A percentile compares a stretch with the other conserved stretches of the same genome.
phyloP scores from a whole-genome alignment of 2,797 vertebrate genomes.

The Microctenopoma stevenorrisi region DNA sequence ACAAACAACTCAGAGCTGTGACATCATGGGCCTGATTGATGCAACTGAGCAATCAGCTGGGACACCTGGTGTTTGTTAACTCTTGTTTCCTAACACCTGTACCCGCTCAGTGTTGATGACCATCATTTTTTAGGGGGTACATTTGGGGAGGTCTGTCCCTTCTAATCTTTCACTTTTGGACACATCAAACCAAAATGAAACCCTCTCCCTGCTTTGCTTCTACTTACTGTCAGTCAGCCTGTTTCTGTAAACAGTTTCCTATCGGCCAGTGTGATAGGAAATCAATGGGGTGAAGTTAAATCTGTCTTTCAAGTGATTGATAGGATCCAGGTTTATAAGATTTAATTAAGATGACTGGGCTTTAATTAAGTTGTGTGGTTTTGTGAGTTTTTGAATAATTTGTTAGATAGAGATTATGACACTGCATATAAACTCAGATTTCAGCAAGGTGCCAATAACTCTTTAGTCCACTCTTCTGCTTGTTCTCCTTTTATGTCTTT shows the following conservation, averaged over 20 bases:
- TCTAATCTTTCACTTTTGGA: not conserved
- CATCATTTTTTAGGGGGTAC: not conserved
- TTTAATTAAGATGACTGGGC: conserved; percentile 1
- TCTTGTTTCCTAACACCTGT: not conserved
- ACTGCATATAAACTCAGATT: not conserved
- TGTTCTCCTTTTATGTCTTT: not conserved
- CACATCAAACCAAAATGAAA: not conserved
- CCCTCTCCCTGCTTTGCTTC: not conserved
- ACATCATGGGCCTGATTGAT: not conserved
- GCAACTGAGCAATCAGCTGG: not conserved
- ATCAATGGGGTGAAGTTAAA: not conserved
- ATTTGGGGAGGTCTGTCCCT: not conserved
- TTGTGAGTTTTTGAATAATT: not conserved
- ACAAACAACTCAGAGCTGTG: not conserved
- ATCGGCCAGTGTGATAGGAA: not conserved
- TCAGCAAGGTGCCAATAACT: not conserved
- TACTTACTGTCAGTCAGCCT: not conserved
- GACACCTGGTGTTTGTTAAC: not conserved
- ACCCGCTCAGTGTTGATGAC: not conserved
- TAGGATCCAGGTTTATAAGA: not conserved
- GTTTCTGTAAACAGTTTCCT: not conserved
- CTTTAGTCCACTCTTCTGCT: not conserved
- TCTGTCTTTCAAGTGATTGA: not conserved
- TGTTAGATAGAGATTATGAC: not conserved
- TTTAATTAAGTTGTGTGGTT: not conserved